phyloP scores from a whole-genome alignment of 1,140 invertebrate genomes.

The Drosophila parabipectinata region DNA sequence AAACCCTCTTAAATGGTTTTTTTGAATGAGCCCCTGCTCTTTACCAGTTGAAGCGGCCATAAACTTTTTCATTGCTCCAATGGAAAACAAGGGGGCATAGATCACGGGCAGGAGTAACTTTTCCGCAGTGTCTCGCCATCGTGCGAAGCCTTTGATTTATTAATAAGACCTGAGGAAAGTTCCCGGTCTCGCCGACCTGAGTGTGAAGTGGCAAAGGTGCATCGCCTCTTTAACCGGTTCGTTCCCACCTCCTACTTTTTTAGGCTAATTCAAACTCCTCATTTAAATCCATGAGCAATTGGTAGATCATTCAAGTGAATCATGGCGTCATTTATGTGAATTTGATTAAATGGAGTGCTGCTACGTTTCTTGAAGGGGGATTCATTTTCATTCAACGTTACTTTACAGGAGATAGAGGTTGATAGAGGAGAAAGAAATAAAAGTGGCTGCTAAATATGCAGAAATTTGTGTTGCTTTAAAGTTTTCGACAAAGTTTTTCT shows the following conservation, averaged over 20 bases:
- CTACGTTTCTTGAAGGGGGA: neutral
- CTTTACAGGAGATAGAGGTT: too few relatives aligned
- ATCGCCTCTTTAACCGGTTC: slow-evolving; percentile 27
- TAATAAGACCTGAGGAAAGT: slow-evolving; percentile 58
- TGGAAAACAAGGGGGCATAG: neutral
- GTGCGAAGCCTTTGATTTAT: slow-evolving; percentile 73
- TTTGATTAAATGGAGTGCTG: slow-evolving; percentile 22
- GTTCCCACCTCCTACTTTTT: neutral
- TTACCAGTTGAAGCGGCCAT: slow-evolving; percentile 65
- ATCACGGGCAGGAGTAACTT: slow-evolving; percentile 46
- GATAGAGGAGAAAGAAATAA: too few relatives aligned
- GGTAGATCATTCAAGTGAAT: slow-evolving; percentile 35
- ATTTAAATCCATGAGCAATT: slow-evolving; percentile 50
- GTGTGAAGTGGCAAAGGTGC: slow-evolving; percentile 51
- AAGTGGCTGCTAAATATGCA: too few relatives aligned
- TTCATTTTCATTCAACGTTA: neutral
- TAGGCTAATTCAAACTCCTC: slow-evolving; percentile 33
- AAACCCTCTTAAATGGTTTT: slow-evolving; percentile 21
- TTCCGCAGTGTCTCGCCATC: slow-evolving; percentile 53
- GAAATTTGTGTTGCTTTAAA: neutral
- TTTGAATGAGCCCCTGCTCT: slow-evolving; percentile 4
- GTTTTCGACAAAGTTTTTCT: neutral
- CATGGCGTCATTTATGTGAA: neutral
- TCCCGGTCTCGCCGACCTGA: slow-evolving; percentile 23
- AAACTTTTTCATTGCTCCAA: slow-evolving; percentile 53